Percentiles rank a stretch among this genome's conserved stretches.
phyloP scores from a whole-genome alignment of 1,140 invertebrate species.

The Platyscapa corneri region DNA sequence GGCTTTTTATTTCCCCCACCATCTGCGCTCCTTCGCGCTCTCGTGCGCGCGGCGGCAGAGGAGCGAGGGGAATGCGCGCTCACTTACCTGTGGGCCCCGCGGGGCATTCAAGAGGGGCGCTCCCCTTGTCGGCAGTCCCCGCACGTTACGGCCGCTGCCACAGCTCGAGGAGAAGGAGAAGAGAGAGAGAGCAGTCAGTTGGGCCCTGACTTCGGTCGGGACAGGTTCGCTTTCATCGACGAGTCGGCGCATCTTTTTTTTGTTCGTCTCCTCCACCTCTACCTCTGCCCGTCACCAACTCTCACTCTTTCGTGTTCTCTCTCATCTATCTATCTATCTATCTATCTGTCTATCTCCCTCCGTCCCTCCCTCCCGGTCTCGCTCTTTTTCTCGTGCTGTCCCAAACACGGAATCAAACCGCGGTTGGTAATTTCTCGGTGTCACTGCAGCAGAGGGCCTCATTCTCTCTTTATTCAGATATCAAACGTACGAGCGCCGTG shows the following conservation, averaged over 20 bases:
- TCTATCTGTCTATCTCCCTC: background rate
- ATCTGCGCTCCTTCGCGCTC: conserved; percentile 5
- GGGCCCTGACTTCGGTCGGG: conserved; percentile 69
- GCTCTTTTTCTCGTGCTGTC: too few species aligned
- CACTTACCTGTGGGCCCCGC: conserved; percentile 52
- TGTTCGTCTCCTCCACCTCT: conserved; percentile 12
- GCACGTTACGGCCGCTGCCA: background rate
- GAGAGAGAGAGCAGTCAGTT: conserved; percentile 65
- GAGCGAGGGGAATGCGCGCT: conserved; percentile 9
- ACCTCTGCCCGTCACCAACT: background rate
- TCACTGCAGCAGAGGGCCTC: too few species aligned
- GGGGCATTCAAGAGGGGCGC: conserved; percentile 59
- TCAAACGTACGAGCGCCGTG: conserved; percentile 29
- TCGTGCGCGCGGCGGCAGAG: background rate
- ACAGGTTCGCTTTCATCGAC: conserved; percentile 59
- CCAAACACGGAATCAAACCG: background rate
- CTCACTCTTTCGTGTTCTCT: background rate
- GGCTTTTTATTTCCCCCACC: conserved; percentile 69
- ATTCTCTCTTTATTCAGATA: conserved; percentile 43
- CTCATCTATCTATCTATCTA: too few species aligned
- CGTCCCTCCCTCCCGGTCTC: background rate
- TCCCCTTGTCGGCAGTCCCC: conserved; percentile 49
- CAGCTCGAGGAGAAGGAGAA: conserved; percentile 21
- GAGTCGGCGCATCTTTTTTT: background rate
- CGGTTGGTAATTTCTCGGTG: background rate